These are phyloP conservation scores for Cardinalis cardinalis DNA, from an alignment of 2,113 vertebrate genomes.

Conservation along the genomic window DNA sequence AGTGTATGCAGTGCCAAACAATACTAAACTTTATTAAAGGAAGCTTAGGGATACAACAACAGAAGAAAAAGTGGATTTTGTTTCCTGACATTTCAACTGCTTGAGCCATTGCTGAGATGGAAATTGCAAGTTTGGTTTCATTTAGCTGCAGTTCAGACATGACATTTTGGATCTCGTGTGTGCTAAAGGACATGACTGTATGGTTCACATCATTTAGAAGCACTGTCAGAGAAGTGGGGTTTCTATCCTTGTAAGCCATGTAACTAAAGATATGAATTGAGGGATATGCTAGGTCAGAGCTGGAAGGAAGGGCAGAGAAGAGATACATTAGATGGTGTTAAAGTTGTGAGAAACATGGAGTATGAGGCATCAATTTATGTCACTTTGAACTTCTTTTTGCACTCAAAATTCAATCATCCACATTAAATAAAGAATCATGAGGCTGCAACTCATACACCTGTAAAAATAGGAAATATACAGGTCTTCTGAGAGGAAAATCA, in stretches of 20 bases:
- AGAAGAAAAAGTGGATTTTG: background rate
- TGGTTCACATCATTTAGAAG: background rate
- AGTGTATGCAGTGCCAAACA: background rate
- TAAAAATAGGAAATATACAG: background rate
- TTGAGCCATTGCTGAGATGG: background rate
- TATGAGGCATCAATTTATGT: background rate
- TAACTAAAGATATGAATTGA: background rate
- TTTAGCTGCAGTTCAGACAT: background rate
- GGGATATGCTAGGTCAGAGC: background rate
- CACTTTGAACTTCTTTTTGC: background rate
- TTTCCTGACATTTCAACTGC: background rate
- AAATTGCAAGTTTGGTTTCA: background rate
- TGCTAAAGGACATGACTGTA: background rate
- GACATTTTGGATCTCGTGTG: rapidly evolving
- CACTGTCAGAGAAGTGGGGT: background rate
- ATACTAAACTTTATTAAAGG: background rate
- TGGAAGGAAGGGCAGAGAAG: background rate
- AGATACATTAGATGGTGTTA: background rate
- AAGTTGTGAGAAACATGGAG: background rate
- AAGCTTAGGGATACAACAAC: background rate
- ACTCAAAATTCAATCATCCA: background rate
- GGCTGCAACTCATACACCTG: background rate
- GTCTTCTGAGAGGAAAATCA: background rate
- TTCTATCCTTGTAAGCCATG: background rate
- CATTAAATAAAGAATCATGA: background rate